These are phyloP conservation scores for Vulpes ferrilata DNA, from an alignment of 2,113 vertebrate genomes.

Conservation along the genomic window DNA sequence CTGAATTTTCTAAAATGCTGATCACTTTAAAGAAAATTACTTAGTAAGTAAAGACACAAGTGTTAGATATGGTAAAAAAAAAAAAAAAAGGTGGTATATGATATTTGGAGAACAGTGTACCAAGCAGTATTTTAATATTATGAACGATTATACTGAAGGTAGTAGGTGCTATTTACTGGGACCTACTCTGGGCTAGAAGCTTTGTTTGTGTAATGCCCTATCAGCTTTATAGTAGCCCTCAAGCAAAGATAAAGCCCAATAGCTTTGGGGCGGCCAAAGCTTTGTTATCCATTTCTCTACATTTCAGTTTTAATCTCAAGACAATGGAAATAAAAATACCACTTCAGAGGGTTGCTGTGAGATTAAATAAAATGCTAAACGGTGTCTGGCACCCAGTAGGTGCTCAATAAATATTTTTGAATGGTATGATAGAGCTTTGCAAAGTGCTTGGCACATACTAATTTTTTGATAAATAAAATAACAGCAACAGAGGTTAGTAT, in stretches of 20 bases:
- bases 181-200: neutral
- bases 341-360: neutral
- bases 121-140: neutral
- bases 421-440: neutral
- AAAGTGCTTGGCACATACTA: neutral
- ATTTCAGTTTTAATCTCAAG: neutral
- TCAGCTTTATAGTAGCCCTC: neutral
- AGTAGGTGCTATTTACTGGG: neutral
- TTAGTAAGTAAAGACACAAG: neutral
- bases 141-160: neutral
- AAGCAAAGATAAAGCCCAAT: neutral
- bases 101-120: neutral
- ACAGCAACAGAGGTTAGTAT: neutral
- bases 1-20: neutral
- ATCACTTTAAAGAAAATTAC: neutral
- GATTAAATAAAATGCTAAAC: neutral
- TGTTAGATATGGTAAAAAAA: neutral
- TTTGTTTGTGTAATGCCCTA: neutral
- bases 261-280: neutral
- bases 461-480: neutral
- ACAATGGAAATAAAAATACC: neutral
- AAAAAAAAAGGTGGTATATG: neutral
- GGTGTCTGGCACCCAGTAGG: neutral
- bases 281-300: neutral
- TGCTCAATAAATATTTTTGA: neutral